phyloP scores from a whole-genome alignment of 2,888 invertebrate genomes.

The Latheticus oryzae region DNA sequence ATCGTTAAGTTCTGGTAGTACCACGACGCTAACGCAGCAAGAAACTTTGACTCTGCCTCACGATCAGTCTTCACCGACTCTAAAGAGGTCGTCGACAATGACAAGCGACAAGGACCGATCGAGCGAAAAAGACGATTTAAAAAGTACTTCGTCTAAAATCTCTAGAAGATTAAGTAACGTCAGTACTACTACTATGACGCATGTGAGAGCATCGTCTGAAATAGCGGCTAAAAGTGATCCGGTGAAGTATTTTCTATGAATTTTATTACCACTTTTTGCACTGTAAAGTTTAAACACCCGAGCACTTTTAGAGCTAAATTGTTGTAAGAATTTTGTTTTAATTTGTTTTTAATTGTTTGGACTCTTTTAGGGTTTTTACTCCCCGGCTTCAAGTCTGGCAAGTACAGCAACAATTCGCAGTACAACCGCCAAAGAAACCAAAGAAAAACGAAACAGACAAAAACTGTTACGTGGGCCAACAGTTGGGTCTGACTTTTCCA shows the following conservation, averaged over 20 bases:
- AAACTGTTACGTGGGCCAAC: constrained; percentile 72
- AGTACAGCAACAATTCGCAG: constrained; percentile 74
- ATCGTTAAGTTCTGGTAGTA: constrained; percentile 59
- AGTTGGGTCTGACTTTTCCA: constrained; percentile 80
- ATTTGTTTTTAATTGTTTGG: too few relatives aligned
- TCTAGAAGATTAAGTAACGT: constrained; percentile 67
- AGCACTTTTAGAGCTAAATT: constrained; percentile 60
- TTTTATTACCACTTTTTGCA: constrained; percentile 23
- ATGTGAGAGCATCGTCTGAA: constrained; percentile 68
- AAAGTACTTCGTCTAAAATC: constrained; percentile 40
- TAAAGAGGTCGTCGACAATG: constrained; percentile 66
- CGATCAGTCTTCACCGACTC: constrained; percentile 53
- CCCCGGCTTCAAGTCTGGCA: constrained; percentile 76
- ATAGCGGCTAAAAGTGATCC: constrained; percentile 64
- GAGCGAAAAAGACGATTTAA: constrained; percentile 55
- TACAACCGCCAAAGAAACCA: constrained; percentile 79
- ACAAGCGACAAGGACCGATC: constrained; percentile 60
- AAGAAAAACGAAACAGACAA: constrained; percentile 82
- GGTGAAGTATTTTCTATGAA: constrained; percentile 56
- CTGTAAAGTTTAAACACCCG: constrained; percentile 49
- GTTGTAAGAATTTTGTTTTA: too few relatives aligned
- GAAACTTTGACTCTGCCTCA: constrained; percentile 53
- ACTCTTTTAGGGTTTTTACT: constrained; percentile 79
- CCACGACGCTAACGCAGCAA: constrained; percentile 61
- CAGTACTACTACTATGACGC: constrained; percentile 72